Evolutionary conservation across 1,140 invertebrate species (phyloP), one percentile per base, ranked within the genome.

Genomic region (Listronotus bonariensis): DNA sequence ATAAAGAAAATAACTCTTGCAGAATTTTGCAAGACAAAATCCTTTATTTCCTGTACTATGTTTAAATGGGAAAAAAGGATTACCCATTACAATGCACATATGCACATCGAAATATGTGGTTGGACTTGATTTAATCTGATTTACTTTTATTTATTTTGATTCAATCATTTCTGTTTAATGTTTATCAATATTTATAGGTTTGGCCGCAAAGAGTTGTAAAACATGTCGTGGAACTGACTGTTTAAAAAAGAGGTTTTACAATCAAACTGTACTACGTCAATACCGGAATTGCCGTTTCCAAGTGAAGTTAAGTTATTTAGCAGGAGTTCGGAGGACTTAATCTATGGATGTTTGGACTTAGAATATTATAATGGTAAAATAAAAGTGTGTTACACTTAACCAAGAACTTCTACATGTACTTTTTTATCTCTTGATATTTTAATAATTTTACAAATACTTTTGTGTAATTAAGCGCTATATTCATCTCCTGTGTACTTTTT

Each of bases 261-360:
- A 26, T 10, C 34, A 11, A 32, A 49, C 18, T 60, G 57, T 36
- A 14, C 12, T 10, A 6, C 38, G 7, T 51, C 6, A 14, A 34
- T 60, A 18, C 17, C 57, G 10, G 15, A 34, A 20, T 18, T 60
- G 14, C 57, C 57, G 12, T 60, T 60, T 31, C 45, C 40, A 40
- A 51, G 36, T 31, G 45, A 51, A 5, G 20, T 3, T 41, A 10
- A 49, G 8, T 6, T 60, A n/a, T 40, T 34, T 0, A 51, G 26
- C 11, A 10, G 18, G 9, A 9, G 6, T 12, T 17, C 11, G 9
- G 46, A 60, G 3, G 38, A 11, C 36, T 12, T 46, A 5, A 11
- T 51, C 38, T 60, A 60, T 41, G 57, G 57, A 18, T 60, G 57
- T 12, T 43, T 60, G 32, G 31, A 60, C 18, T 12, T 60, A 5